These are phyloP conservation scores for Crocuta crocuta DNA, from an alignment of 2,113 vertebrate genomes.

Conservation along the genomic window DNA sequence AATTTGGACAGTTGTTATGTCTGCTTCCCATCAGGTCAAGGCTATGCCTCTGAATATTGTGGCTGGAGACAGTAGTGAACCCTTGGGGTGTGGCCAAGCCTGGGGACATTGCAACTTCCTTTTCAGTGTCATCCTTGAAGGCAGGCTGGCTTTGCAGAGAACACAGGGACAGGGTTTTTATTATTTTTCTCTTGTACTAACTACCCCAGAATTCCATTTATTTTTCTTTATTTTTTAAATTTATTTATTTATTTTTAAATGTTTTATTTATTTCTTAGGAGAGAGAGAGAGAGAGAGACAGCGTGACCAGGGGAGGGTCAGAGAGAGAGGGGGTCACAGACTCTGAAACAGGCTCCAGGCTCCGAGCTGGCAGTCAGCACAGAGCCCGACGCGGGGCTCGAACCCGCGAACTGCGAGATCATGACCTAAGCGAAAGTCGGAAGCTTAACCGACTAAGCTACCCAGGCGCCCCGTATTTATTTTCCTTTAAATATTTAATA, in stretches of 20 bases:
- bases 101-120: neutral
- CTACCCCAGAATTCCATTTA: neutral
- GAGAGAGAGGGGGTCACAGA: no score
- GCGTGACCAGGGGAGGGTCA: no score
- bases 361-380: no score
- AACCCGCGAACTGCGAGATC: no score
- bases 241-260: no score
- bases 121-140: neutral
- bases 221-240: neutral
- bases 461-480: no score
- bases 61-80: neutral
- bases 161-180: neutral
- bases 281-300: no score
- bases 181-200: neutral
- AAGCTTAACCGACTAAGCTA: no score
- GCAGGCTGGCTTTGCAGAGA: neutral
- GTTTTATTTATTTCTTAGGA: no score
- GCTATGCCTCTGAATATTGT: neutral
- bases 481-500: no score
- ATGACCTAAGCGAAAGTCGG: no score
- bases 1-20: neutral
- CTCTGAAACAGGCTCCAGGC: no score
- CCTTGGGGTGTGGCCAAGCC: neutral
- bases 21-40: neutral
- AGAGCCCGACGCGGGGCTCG: rapidly evolving